These are phyloP conservation scores for Thamnophis sirtalis DNA, from an alignment of 2,113 vertebrate species.

Conservation along the genomic window DNA sequence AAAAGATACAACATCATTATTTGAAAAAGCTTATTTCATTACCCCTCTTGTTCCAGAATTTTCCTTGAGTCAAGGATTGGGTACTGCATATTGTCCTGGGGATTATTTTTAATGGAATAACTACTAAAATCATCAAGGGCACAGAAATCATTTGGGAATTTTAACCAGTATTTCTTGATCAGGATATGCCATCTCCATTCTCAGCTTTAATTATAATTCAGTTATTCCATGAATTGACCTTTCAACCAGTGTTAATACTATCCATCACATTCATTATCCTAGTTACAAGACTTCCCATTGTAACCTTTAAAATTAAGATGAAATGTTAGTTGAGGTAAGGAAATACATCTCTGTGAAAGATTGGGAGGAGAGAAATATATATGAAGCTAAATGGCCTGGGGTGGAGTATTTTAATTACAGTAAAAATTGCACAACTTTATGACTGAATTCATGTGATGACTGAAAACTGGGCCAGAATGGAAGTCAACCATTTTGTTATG, in stretches of 20 bases:
- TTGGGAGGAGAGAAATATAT: neutral
- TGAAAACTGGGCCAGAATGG: neutral
- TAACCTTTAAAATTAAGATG: neutral
- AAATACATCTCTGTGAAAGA: neutral
- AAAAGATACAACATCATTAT: neutral
- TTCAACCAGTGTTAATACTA: neutral
- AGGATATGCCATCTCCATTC: neutral
- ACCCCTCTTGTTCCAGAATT: neutral
- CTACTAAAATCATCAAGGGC: neutral
- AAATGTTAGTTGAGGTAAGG: neutral
- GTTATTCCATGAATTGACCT: neutral
- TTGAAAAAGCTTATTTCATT: neutral
- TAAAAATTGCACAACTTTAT: neutral
- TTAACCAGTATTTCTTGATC: neutral
- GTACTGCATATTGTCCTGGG: neutral
- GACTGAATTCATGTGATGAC: neutral
- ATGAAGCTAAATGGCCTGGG: neutral
- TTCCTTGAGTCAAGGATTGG: neutral
- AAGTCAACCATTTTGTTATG: neutral
- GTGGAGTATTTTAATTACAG: neutral
- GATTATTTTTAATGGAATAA: neutral
- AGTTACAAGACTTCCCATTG: neutral
- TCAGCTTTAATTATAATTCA: neutral
- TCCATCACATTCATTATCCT: neutral
- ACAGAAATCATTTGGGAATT: neutral